phyloP scores from a whole-genome alignment of 2,113 vertebrate genomes.

The Chlorodrepanis virens region DNA sequence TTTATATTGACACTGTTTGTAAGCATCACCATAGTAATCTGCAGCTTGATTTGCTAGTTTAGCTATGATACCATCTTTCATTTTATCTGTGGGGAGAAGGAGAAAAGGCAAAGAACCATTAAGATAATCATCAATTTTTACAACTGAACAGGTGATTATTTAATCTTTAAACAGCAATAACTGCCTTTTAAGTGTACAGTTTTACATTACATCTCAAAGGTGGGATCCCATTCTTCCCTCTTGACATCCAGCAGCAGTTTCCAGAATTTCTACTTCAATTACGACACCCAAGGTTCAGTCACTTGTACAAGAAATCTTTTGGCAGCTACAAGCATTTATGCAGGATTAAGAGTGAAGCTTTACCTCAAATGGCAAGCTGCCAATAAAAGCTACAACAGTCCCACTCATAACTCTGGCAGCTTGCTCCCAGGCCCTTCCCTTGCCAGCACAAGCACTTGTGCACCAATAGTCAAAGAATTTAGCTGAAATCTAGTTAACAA shows the following conservation, averaged over 20 bases:
- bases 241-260: background rate
- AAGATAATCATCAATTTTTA: background rate
- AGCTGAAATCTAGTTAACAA: background rate
- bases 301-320: background rate
- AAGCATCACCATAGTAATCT: slow-evolving; percentile 95
- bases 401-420: background rate
- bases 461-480: background rate
- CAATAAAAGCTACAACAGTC: background rate
- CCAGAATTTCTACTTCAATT: background rate
- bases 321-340: background rate
- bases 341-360: background rate
- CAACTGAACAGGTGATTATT: background rate
- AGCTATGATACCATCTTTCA: slow-evolving; percentile 96
- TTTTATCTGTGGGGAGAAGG: slow-evolving; percentile 82
- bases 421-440: background rate
- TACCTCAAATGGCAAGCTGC: background rate
- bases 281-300: background rate
- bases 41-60: slow-evolving; percentile 97
- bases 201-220: background rate
- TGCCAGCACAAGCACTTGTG: background rate
- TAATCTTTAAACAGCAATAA: background rate
- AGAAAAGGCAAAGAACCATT: background rate
- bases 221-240: background rate
- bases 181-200: background rate
- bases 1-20: slow-evolving; percentile 98